Base-by-base conservation (phyloP, 2,113 vertebrate genomes). In the Pygoscelis adeliae region DNA sequence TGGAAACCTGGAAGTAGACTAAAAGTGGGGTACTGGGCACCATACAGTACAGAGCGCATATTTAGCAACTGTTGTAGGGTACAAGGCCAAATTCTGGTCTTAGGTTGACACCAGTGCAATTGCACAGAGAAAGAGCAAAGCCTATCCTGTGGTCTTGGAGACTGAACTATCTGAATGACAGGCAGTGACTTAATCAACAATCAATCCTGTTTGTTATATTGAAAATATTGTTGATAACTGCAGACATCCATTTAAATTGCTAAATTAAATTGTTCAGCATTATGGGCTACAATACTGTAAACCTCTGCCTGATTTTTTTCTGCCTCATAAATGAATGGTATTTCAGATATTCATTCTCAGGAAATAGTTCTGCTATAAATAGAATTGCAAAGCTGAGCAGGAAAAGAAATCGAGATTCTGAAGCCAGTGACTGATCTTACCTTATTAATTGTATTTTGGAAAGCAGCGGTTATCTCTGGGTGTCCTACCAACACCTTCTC, bases 321-420 rank as follows among this genome's bases (percentile, higher is more conserved):
- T 84, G 71, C 63, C 89, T 97, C 63, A 94, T 86, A 93, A 96
- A 95, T 95, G 97, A 91, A 93, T 97, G 97, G 95, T 84, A 98
- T 97, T 97, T 96, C 97, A 97, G 94, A 95, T 93, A 97, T 95
- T 97, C 70, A 73, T 97, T 97, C 86, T 84, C 96, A 96, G 97
- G 97, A 98, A 98, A 96, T 96, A 98, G 90, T 91, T 97, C 70
- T 95, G 87, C 93, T 96, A 97, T 96, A 97, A 97, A 97, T 98
- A 97, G 94, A 97, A 93, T 90, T 63, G 87, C 90, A 96, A 95
- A 95, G 79, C 95, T 95, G 94, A 92, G 91, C 94, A 96, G 87
- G 94, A 97, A 96, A 96, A 93, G 61, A 52, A 96, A 19, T 55
- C 0, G 8, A 58, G 61, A 85, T 72, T 87, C 70, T 85, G 69